Percentiles rank a stretch among this genome's conserved stretches.
Conservation (phyloP, 2,113 vertebrate species). For the Pygoscelis antarcticus region DNA sequence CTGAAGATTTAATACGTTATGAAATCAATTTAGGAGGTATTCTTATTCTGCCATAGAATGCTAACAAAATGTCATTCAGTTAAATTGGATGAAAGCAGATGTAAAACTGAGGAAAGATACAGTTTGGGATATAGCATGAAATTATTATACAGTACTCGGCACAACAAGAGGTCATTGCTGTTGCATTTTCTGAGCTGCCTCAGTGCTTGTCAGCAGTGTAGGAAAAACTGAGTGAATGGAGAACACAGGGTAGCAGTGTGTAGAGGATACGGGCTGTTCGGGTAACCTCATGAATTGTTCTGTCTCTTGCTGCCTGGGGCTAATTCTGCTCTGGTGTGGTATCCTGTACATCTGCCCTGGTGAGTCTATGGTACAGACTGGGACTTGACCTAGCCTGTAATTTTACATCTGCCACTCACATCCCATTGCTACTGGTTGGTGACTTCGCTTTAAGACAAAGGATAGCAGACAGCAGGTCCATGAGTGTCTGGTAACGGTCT, state of each 20-base stretch:
- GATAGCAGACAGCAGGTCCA: not conserved
- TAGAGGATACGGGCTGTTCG: not conserved
- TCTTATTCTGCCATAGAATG: not conserved
- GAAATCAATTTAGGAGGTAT: not conserved
- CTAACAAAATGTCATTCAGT: not conserved
- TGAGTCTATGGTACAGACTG: not conserved
- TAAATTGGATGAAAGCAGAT: not conserved
- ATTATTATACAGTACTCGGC: not conserved
- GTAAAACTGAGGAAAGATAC: not conserved
- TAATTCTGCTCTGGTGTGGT: not conserved
- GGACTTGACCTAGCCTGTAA: not conserved
- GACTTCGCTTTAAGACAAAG: not conserved
- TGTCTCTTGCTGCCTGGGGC: not conserved
- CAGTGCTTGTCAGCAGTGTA: not conserved
- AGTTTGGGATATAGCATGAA: not conserved
- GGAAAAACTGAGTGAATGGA: not conserved
- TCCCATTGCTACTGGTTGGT: not conserved
- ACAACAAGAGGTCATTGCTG: not conserved
- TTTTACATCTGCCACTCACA: not conserved
- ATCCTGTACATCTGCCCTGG: not conserved
- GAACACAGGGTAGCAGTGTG: not conserved
- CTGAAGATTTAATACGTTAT: not conserved
- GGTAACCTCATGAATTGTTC: not conserved
- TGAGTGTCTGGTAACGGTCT: not conserved
- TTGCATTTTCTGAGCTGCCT: not conserved